Evolutionary conservation across 2,888 invertebrate genomes (phyloP).

Genomic region (Dryobotodes eremita): DNA sequence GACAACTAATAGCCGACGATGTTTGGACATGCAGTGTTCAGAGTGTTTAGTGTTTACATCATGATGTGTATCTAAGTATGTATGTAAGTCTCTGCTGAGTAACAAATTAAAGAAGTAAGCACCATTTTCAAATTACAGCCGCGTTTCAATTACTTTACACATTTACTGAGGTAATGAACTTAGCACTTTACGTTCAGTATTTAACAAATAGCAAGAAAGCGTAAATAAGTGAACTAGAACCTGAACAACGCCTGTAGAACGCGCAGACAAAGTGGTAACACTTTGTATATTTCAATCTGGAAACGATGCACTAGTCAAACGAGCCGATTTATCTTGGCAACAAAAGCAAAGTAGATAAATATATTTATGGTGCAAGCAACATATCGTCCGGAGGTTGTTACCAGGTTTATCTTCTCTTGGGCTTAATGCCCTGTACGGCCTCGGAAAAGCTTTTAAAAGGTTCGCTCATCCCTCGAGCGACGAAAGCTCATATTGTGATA

Average conservation of each 20-base stretch:
- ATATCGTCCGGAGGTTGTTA: constrained; percentile 82
- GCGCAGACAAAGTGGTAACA: constrained; percentile 77
- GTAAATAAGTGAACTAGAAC: constrained; percentile 63
- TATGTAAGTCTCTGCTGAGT: constrained; percentile 8
- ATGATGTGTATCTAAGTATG: constrained; percentile 1
- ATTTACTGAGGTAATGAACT: constrained; percentile 62
- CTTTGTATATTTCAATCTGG: constrained; percentile 80
- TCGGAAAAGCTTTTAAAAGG: constrained; percentile 87
- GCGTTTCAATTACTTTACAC: constrained; percentile 60
- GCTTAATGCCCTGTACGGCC: constrained; percentile 83
- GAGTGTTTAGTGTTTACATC: constrained; percentile 18
- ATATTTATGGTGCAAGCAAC: constrained; percentile 84
- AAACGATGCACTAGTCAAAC: constrained; percentile 83
- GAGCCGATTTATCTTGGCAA: constrained; percentile 84
- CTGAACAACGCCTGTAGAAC: constrained; percentile 66
- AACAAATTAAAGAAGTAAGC: constrained; percentile 50
- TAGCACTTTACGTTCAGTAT: constrained; percentile 58
- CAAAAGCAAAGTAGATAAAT: constrained; percentile 86
- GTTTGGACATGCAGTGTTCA: constrained; percentile 35
- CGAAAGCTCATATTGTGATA: constrained; percentile 77
- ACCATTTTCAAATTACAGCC: constrained; percentile 48
- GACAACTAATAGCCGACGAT: constrained; percentile 40
- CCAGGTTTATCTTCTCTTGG: constrained; percentile 83
- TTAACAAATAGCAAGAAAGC: constrained; percentile 66
- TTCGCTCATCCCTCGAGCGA: constrained; percentile 82